Conservation (phyloP, 1,140 invertebrate species). For the Marisa cornuarietis region DNA sequence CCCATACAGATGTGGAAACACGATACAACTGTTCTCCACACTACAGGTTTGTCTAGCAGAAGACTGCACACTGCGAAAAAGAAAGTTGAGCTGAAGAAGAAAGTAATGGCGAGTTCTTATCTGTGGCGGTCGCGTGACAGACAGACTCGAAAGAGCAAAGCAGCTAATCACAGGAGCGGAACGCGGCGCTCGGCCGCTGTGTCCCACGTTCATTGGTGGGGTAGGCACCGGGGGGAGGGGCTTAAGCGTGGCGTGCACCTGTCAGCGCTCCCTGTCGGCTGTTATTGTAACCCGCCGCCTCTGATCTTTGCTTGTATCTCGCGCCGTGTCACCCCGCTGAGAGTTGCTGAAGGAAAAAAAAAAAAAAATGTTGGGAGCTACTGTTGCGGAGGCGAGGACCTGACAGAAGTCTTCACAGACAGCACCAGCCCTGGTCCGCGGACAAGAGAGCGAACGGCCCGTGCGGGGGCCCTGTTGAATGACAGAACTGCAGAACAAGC, state of each 20-base stretch:
- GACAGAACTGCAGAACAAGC: too few relatives aligned
- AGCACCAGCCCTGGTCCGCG: too few relatives aligned
- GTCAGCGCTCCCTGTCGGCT: slow-evolving; percentile 26
- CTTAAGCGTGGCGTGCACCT: slow-evolving; percentile 19
- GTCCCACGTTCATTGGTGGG: neutral
- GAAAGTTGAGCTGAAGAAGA: neutral
- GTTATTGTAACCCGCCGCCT: slow-evolving; percentile 22
- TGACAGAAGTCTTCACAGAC: too few relatives aligned
- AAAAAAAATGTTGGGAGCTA: neutral
- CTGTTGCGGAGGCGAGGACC: too few relatives aligned
- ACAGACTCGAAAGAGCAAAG: neutral
- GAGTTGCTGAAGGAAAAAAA: neutral
- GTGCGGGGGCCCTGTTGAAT: too few relatives aligned
- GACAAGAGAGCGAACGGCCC: too few relatives aligned
- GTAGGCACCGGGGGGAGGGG: slow-evolving; percentile 5
- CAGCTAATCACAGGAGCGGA: neutral
- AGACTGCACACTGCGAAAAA: too few relatives aligned
- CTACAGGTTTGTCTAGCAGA: neutral
- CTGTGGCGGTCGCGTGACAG: too few relatives aligned
- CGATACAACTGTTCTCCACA: neutral
- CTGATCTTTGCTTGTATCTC: slow-evolving; percentile 19
- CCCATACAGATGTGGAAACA: neutral
- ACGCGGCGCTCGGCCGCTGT: neutral
- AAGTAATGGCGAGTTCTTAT: neutral
- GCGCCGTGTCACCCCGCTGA: slow-evolving; percentile 4